phyloP scores from a whole-genome alignment of 2,113 vertebrate species.

The Marcusenius ussheri region DNA sequence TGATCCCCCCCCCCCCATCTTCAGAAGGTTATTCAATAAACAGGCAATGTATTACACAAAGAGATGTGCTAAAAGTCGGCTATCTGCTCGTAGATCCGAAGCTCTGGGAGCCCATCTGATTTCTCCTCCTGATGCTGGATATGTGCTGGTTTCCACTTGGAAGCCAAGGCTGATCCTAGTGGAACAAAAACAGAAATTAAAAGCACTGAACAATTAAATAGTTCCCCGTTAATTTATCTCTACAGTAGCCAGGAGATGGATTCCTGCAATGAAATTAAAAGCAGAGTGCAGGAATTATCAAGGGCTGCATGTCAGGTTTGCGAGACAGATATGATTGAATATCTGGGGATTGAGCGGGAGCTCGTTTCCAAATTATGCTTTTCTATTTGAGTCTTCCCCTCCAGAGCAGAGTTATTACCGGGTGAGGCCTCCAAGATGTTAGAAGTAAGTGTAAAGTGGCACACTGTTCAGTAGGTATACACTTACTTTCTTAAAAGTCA shows the following conservation, averaged over 20 bases:
- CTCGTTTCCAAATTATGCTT: neutral
- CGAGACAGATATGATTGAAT: conserved; percentile 9
- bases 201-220: conserved; percentile 5
- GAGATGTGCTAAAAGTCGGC: neutral
- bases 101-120: neutral
- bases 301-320: neutral
- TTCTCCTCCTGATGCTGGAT: neutral
- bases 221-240: neutral
- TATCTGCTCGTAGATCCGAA: neutral
- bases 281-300: neutral
- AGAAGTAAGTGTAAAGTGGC: neutral
- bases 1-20: neutral
- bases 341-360: neutral
- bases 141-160: neutral
- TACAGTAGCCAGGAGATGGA: conserved; percentile 1
- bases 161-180: neutral
- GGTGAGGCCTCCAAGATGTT: neutral
- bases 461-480: neutral
- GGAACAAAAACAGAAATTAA: conserved; percentile 8
- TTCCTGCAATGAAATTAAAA: conserved; percentile 11
- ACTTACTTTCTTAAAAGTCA: neutral
- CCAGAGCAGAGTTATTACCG: neutral
- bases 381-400: neutral
- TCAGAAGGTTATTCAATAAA: neutral
- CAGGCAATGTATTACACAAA: neutral